These are phyloP conservation scores for Paralichthys olivaceus DNA, from an alignment of 2,113 vertebrate genomes.

Conservation along the genomic window DNA sequence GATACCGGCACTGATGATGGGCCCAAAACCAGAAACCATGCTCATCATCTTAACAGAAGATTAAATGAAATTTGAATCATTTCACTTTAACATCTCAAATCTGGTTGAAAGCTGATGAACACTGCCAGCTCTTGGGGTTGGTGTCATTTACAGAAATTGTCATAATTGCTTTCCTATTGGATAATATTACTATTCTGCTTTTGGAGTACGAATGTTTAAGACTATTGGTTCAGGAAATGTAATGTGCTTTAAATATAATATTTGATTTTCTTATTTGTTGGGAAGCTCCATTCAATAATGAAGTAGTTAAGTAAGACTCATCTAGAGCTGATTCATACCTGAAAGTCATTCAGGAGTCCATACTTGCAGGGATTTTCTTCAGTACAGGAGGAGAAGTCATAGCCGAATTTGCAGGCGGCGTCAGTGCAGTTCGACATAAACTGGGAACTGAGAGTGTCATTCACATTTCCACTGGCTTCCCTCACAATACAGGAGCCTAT, in stretches of 20 bases:
- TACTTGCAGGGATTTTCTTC: slow-evolving; percentile 70
- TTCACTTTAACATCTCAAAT: too few relatives aligned
- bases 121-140: background rate
- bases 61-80: background rate
- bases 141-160: too few relatives aligned
- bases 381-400: slow-evolving; percentile 89
- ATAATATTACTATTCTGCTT: too few relatives aligned
- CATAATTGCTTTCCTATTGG: too few relatives aligned
- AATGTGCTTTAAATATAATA: too few relatives aligned
- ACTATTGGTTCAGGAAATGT: too few relatives aligned
- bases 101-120: background rate
- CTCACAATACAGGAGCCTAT: slow-evolving; percentile 94
- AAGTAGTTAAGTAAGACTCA: too few relatives aligned
- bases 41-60: slow-evolving; percentile 90
- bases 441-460: slow-evolving; percentile 81
- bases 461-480: slow-evolving; percentile 88
- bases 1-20: slow-evolving; percentile 95
- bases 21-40: slow-evolving; percentile 94
- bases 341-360: slow-evolving; percentile 91
- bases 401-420: slow-evolving; percentile 91
- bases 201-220: too few relatives aligned
- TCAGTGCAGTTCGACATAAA: slow-evolving; percentile 85
- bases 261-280: too few relatives aligned
- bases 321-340: slow-evolving; percentile 78
- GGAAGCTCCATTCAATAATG: too few relatives aligned